Base-by-base conservation (phyloP, 2,113 vertebrate genomes). In the Candoia aspera region DNA sequence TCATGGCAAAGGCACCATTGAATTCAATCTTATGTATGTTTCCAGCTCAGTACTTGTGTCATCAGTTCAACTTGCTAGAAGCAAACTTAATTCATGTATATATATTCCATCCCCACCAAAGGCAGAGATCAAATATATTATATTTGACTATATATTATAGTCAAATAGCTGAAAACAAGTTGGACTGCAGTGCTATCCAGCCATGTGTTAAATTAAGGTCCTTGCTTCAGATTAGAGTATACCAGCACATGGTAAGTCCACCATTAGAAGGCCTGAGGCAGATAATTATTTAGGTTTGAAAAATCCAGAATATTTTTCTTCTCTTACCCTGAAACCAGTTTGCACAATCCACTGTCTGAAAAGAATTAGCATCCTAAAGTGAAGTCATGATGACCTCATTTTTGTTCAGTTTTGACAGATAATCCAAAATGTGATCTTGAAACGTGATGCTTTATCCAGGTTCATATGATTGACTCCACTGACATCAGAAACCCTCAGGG, bases 41-140 rank as follows among this genome's bases (percentile, higher is more conserved):
- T 0, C 86, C 54, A 62, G 2, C 94, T 84, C 64, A 11, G 91
- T 64, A 24, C 93, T 94, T 93, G 91, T 68, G 96, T 97, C 95
- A 96, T 93, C 94, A 95, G 97, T 94, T 97, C 92, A 96, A 97
- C 96, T 0, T 0, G 84, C 92, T 93, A 94, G 95, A 95, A 92
- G 92, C 95, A 95, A 92, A 92, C 91, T 96, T 95, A 95, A 58
- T 89, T 96, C 95, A 92, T 11, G 73, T 17, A 37, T 79, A 2
- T 21, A 3, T 94, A 89, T 90, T 79, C 86, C 6, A 4, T 0
- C 88, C 88, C 92, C 92, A 37, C 93, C 93, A 86, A 1, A 90
- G 95, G 93, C 90, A 94, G 95, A 95, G 95, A 95, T 96, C n/a
- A n/a, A n/a, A n/a, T n/a, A n/a, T n/a, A n/a, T n/a, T n/a, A n/a